Percentiles rank a stretch among this genome's conserved stretches.
These are phyloP conservation scores for Psophia crepitans DNA, from an alignment of 2,113 vertebrate species.

Conservation along the genomic window DNA sequence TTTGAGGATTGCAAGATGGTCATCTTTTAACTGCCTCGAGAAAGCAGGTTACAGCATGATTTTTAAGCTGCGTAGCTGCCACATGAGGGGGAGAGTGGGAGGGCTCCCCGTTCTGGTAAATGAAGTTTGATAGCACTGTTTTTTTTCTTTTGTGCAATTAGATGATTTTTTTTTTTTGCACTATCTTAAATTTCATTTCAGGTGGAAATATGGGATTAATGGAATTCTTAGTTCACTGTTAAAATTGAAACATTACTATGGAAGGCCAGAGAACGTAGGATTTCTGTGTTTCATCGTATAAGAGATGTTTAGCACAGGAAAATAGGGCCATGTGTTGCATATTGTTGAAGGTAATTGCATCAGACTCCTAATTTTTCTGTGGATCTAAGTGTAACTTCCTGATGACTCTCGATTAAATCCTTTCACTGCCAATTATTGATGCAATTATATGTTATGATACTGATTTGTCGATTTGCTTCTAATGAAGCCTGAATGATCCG, in stretches of 20 bases:
- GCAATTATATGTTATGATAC: neutral
- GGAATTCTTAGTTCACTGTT: neutral
- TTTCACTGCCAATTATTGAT: neutral
- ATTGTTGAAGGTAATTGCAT: neutral
- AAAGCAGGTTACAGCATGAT: slow-evolving; percentile 41
- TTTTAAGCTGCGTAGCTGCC: neutral
- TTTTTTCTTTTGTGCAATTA: neutral
- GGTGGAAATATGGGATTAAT: neutral
- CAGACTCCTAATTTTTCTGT: neutral
- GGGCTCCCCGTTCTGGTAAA: neutral
- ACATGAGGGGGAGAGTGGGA: neutral
- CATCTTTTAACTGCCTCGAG: neutral
- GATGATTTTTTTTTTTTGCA: neutral
- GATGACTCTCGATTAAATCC: neutral
- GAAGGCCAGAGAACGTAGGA: neutral
- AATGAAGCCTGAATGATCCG: neutral
- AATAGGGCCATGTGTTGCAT: neutral
- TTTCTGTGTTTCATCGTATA: neutral
- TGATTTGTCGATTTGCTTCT: neutral
- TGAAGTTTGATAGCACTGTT: neutral
- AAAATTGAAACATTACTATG: neutral
- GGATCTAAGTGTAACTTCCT: neutral
- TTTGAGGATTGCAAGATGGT: slow-evolving; percentile 1
- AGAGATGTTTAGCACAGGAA: neutral
- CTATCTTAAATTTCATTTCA: neutral